Evolutionary conservation across 2,888 invertebrate genomes (phyloP).

Genomic region (Lithodes maja): DNA sequence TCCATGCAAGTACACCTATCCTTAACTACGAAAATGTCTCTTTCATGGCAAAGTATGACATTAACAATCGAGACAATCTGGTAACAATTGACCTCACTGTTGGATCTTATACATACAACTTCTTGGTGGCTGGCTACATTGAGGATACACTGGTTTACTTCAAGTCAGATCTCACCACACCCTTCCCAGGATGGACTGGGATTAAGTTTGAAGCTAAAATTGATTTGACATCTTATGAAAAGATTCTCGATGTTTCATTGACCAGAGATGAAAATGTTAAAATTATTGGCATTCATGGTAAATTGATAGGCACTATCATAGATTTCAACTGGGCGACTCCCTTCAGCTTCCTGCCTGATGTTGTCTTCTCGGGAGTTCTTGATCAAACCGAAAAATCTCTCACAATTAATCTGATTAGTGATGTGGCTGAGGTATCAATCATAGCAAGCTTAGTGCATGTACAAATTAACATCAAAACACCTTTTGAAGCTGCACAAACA

Average conservation of each 20-base stretch:
- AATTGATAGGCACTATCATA: slow-evolving; percentile 51
- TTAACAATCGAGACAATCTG: slow-evolving; percentile 34
- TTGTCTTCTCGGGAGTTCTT: slow-evolving; percentile 46
- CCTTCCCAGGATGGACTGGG: slow-evolving; percentile 51
- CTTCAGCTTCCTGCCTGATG: slow-evolving; percentile 43
- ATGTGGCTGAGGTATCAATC: slow-evolving; percentile 44
- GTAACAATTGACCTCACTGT: neutral
- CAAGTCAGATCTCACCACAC: slow-evolving; percentile 37
- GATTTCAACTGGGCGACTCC: slow-evolving; percentile 57
- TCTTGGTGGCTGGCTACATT: slow-evolving; percentile 39
- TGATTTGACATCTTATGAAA: slow-evolving; percentile 57
- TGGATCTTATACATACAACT: slow-evolving; percentile 13
- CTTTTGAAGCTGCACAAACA: slow-evolving; percentile 51
- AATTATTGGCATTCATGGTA: slow-evolving; percentile 55
- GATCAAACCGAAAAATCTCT: slow-evolving; percentile 60
- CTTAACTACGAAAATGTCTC: slow-evolving; percentile 12
- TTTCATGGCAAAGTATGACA: slow-evolving; percentile 40
- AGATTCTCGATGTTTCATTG: slow-evolving; percentile 48
- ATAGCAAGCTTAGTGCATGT: slow-evolving; percentile 58
- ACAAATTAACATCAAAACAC: slow-evolving; percentile 51
- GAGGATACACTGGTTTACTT: slow-evolving; percentile 40
- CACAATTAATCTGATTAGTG: slow-evolving; percentile 61
- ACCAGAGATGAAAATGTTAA: slow-evolving; percentile 42
- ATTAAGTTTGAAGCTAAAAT: slow-evolving; percentile 38
- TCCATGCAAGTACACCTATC: slow-evolving; percentile 48